phyloP scores from a whole-genome alignment of 2,113 vertebrate genomes.

The Eubucco bourcierii region DNA sequence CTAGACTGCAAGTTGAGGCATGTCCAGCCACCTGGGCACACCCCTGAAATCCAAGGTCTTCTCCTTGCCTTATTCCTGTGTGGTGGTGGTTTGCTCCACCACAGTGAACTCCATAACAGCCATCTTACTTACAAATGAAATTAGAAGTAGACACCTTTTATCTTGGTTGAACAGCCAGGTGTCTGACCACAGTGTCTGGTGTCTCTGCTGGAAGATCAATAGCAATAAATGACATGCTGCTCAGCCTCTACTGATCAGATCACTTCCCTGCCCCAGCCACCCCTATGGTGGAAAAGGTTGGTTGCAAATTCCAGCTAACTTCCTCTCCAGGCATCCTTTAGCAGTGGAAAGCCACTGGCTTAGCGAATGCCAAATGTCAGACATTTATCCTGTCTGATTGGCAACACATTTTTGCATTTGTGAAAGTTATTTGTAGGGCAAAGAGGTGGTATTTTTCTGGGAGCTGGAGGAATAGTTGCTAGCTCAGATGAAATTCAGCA shows the following conservation, averaged over 20 bases:
- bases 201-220: not conserved
- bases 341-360: not conserved
- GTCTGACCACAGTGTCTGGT: not conserved
- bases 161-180: not conserved
- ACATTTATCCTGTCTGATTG: not conserved
- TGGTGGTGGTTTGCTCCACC: not conserved
- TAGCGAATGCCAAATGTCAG: not conserved
- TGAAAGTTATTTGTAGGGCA: constrained; percentile 14
- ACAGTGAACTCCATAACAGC: rapidly evolving
- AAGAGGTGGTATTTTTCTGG: not conserved
- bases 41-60: not conserved
- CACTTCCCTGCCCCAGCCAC: not conserved
- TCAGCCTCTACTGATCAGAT: not conserved
- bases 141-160: not conserved
- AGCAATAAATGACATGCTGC: not conserved
- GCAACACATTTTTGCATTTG: not conserved
- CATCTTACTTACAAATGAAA: not conserved
- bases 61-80: rapidly evolving
- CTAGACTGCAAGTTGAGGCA: not conserved
- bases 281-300: not conserved
- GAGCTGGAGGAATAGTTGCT: not conserved
- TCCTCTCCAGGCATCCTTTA: not conserved
- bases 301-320: not conserved
- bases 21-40: rapidly evolving
- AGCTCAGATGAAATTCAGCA: constrained; percentile 19